Evolutionary conservation across 2,113 vertebrate species (phyloP).

Genomic region (Tringa solitaria): DNA sequence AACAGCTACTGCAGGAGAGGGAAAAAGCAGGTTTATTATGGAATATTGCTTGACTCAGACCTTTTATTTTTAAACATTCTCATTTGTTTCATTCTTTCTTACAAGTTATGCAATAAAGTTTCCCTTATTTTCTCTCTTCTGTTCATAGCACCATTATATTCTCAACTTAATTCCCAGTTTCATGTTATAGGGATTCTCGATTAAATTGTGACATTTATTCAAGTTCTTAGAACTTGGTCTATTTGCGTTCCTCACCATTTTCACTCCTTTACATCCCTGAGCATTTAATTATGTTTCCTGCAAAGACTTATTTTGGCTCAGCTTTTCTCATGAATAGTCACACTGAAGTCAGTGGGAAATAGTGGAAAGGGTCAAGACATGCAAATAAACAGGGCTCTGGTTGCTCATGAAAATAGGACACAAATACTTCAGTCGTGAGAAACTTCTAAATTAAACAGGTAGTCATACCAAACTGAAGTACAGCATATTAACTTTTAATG

Average conservation of each 20-base stretch:
- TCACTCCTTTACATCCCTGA: neutral
- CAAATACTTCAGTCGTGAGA: neutral
- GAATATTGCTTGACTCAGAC: rapidly evolving
- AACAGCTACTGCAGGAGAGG: neutral
- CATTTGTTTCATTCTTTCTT: rapidly evolving
- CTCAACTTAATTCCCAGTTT: neutral
- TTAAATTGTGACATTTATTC: neutral
- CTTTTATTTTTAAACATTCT: neutral
- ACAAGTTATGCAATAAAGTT: neutral
- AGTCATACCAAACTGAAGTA: neutral
- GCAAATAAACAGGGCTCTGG: neutral
- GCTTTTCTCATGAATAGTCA: neutral
- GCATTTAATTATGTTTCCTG: neutral
- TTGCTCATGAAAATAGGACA: neutral
- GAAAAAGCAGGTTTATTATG: neutral
- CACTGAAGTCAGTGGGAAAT: neutral
- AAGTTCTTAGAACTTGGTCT: neutral
- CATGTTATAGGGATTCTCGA: neutral
- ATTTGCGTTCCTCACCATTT: neutral
- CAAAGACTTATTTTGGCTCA: neutral
- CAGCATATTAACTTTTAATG: neutral
- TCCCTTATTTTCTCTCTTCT: neutral
- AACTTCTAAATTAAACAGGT: neutral
- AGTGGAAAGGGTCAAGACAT: neutral
- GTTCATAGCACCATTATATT: neutral